Base-by-base conservation (phyloP, 2,113 vertebrate genomes). In the Hydropotes inermis region DNA sequence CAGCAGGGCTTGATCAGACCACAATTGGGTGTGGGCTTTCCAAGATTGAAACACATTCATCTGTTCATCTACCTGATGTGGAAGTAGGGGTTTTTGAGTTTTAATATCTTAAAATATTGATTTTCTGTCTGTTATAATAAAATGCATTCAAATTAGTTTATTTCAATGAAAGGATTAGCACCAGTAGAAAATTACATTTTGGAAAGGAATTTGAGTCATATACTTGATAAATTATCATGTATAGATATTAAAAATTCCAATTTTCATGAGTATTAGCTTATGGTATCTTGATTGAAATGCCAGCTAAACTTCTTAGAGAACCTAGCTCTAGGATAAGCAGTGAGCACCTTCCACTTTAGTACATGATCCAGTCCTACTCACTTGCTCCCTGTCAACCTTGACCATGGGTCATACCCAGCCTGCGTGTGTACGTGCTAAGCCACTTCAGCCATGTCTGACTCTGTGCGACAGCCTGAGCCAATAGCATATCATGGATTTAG, bases 101-200 rank as follows among this genome's bases (percentile, higher is more conserved):
- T 91, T 97, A 95, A 55, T 93, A 89, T 74, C n/a, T 97, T 95
- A 91, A 97, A 97, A 94, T 93, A 97, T 45, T 96, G 57, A 93
- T 96, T 95, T 96, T 89, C 57, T 97, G 50, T 78, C 47, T 95
- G 86, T 97, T 87, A 76, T 36, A 95, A 90, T 86, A 33, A 4
- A 96, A 95, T 95, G 19, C 21, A 94, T 96, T 96, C 45, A 55
- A 8, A 94, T 90, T 90, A 94, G 52, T 85, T 27, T 12, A 64
- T 96, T 95, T 97, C 58, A 93, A 47, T 92, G 36, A 84, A 94
- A 85, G n/a, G 81, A 92, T 96, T 83, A 96, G 89, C 33, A 93
- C 8, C 74, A 90, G 95, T 78, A 95, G 70, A 92, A 97, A 96
- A 96, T 86, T 97, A 52, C 6, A 81, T 27, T 81, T 94, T 79